Percentiles rank a stretch among this genome's conserved stretches.
These are phyloP conservation scores for Chondrilla cf. caribensis DNA, from an alignment of 37 sponge, comb jelly and placozoan genomes.

Conservation along the genomic window DNA sequence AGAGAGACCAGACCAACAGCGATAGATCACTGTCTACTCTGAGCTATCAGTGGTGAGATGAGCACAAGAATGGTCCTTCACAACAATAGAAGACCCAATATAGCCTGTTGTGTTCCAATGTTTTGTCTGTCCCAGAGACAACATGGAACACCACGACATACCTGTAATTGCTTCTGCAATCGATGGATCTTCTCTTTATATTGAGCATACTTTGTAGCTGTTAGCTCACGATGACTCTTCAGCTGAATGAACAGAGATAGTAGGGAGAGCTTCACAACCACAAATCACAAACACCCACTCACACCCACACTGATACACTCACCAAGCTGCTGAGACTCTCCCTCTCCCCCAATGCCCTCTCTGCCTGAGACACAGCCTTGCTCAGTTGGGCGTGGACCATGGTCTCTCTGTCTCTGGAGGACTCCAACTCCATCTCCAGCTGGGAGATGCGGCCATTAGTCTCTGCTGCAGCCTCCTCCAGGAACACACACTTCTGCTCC, in stretches of 20 bases:
- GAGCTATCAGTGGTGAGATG: too few species aligned
- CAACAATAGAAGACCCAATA: too few species aligned
- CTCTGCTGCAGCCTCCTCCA: slow-evolving; percentile 25
- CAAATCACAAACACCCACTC: neutral
- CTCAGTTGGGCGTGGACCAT: slow-evolving; percentile 29
- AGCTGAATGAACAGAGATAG: neutral
- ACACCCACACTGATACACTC: neutral
- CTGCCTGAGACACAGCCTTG: slow-evolving; percentile 35
- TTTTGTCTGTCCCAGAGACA: too few species aligned
- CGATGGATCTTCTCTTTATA: neutral
- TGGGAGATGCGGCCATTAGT: slow-evolving; percentile 13
- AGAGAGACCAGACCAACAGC: too few species aligned
- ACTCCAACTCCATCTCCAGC: slow-evolving; percentile 49
- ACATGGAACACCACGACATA: too few species aligned
- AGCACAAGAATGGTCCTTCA: too few species aligned
- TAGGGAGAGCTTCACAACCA: too few species aligned
- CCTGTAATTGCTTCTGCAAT: slow-evolving; percentile 5
- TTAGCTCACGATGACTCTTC: neutral
- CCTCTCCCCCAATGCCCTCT: slow-evolving; percentile 53
- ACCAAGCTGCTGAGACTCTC: slow-evolving; percentile 49
- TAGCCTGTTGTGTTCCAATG: too few species aligned
- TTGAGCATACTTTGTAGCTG: neutral
- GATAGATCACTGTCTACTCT: too few species aligned
- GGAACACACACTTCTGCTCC: slow-evolving; percentile 24
- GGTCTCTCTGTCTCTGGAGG: slow-evolving; percentile 40